Conservation (phyloP, 1,140 invertebrate genomes). For the Scaptomyza hsui region DNA sequence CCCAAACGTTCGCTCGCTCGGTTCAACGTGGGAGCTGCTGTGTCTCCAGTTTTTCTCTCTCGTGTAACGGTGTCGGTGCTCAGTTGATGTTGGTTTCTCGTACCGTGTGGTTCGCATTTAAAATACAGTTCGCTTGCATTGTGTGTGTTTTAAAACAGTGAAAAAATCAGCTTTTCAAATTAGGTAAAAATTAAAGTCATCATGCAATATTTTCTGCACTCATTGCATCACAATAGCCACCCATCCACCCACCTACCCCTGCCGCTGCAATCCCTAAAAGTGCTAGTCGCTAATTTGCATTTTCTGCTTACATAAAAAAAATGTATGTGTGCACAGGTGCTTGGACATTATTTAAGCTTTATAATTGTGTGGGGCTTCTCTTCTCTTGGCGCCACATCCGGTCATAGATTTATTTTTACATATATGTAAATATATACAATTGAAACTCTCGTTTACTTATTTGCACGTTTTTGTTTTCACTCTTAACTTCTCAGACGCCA, state of each 20-base stretch:
- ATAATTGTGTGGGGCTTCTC: neutral
- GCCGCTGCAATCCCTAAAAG: too few relatives aligned
- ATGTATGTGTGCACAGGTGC: slow-evolving; percentile 5
- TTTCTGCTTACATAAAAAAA: slow-evolving; percentile 24
- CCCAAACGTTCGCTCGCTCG: neutral
- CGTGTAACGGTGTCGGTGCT: slow-evolving; percentile 37
- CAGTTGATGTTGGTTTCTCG: slow-evolving; percentile 73
- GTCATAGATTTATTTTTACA: slow-evolving; percentile 15
- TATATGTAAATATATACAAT: slow-evolving; percentile 30
- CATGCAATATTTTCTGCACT: slow-evolving; percentile 1
- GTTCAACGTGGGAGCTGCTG: slow-evolving; percentile 27
- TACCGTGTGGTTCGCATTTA: slow-evolving; percentile 65
- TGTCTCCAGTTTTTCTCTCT: neutral
- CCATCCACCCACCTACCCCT: neutral
- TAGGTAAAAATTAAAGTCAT: slow-evolving; percentile 28
- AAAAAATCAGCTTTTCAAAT: slow-evolving; percentile 14
- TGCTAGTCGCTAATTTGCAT: neutral
- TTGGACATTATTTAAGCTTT: slow-evolving; percentile 8
- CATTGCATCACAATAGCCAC: neutral
- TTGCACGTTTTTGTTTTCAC: slow-evolving; percentile 40
- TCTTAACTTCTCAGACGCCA: slow-evolving; percentile 26
- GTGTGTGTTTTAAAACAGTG: slow-evolving; percentile 16
- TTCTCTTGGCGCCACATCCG: slow-evolving; percentile 36
- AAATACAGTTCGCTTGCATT: slow-evolving; percentile 19
- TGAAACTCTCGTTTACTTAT: slow-evolving; percentile 37